Conservation (phyloP, 2,888 invertebrate genomes). For the Synergus umbraculus region DNA sequence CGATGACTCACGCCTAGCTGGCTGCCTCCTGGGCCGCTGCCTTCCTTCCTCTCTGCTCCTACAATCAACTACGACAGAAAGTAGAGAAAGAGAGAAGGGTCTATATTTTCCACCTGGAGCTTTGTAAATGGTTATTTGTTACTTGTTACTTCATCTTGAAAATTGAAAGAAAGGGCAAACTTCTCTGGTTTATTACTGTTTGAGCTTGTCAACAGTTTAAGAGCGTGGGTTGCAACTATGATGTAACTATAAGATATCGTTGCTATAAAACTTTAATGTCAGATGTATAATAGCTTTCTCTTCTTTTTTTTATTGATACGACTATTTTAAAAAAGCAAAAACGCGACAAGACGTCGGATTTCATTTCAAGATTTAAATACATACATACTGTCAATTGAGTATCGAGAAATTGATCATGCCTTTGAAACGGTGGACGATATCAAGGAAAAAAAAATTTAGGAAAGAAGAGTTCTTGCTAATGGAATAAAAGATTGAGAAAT, state of each 20-base stretch:
- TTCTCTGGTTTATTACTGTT: conserved; percentile 10
- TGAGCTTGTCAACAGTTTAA: conserved; percentile 14
- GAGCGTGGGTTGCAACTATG: conserved; percentile 13
- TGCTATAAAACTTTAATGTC: conserved; percentile 22
- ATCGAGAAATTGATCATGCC: not conserved
- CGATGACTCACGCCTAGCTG: conserved; percentile 60
- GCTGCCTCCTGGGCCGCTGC: conserved; percentile 58
- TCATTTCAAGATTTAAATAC: not conserved
- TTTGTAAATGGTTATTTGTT: not conserved
- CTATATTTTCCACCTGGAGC: conserved; percentile 46
- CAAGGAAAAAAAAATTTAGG: too few relatives aligned
- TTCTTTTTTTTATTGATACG: conserved; percentile 17
- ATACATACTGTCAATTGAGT: not conserved
- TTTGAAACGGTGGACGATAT: not conserved
- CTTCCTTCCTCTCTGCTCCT: conserved; percentile 55
- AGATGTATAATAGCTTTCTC: conserved; percentile 5
- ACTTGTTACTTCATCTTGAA: conserved; percentile 8
- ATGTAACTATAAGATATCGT: conserved; percentile 23
- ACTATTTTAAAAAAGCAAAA: not conserved
- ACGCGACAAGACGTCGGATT: not conserved
- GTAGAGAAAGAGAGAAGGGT: conserved; percentile 43
- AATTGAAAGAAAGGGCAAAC: not conserved
- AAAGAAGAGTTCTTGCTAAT: too few relatives aligned
- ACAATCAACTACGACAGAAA: conserved; percentile 43
- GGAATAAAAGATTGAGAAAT: too few relatives aligned